Evolutionary conservation across 2,888 invertebrate genomes (phyloP).

Genomic region (Norana najaformis): DNA sequence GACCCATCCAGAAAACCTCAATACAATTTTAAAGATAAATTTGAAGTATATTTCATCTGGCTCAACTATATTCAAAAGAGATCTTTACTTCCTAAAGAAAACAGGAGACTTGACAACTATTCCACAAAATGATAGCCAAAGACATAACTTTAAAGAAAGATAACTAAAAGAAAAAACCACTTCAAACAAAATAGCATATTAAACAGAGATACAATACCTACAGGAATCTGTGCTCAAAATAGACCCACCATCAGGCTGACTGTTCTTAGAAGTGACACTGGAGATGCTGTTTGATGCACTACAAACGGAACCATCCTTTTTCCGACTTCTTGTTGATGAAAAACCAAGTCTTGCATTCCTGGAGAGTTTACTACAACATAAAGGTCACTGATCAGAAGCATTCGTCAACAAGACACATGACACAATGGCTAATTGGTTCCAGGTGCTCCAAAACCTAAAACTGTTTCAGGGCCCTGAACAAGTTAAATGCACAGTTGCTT

Average conservation of each 20-base stretch:
- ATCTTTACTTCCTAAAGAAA: not conserved
- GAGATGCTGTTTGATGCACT: not conserved
- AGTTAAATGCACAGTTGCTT: too few species aligned
- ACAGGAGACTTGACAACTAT: not conserved
- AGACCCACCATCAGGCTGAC: not conserved
- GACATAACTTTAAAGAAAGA: not conserved
- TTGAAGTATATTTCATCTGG: not conserved
- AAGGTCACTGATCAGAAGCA: not conserved
- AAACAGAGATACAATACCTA: not conserved
- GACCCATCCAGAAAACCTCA: too few species aligned
- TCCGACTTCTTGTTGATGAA: not conserved
- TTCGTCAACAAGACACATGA: too few species aligned
- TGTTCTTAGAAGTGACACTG: not conserved
- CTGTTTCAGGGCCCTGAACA: too few species aligned
- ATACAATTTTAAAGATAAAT: too few species aligned
- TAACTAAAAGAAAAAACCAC: not conserved
- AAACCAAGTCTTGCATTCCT: not conserved
- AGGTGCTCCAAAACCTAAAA: too few species aligned
- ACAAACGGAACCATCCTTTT: not conserved
- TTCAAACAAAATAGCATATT: not conserved
- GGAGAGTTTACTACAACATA: not conserved
- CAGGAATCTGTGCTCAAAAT: not conserved
- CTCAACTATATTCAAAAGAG: not conserved
- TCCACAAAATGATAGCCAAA: not conserved
- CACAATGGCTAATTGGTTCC: too few species aligned